phyloP scores from a whole-genome alignment of 2,113 vertebrate genomes.

The Pelecanoides urinatrix region DNA sequence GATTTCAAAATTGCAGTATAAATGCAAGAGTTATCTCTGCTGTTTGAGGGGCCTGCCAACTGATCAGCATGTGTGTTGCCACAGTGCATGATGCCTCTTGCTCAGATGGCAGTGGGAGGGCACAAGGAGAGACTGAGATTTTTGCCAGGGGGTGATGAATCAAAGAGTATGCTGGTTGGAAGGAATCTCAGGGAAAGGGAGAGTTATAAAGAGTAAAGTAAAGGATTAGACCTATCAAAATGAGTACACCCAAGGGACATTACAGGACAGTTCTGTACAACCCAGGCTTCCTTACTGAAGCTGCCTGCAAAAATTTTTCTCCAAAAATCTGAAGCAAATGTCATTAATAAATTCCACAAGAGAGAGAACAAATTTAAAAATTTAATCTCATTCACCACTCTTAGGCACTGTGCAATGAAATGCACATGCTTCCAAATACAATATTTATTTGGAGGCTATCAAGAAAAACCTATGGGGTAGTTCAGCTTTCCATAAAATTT shows the following conservation, averaged over 20 bases:
- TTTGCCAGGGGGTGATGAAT: background rate
- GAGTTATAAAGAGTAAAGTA: background rate
- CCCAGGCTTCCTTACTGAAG: background rate
- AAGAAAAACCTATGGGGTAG: background rate
- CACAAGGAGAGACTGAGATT: background rate
- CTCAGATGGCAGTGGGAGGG: background rate
- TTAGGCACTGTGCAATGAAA: background rate
- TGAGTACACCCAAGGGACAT: background rate
- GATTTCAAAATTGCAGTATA: background rate
- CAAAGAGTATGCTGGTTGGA: background rate
- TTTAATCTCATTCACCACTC: background rate
- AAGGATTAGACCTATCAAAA: background rate
- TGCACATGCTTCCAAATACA: background rate
- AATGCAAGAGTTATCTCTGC: background rate
- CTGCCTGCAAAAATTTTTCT: background rate
- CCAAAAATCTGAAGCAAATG: background rate
- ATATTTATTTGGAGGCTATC: background rate
- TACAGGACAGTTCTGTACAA: background rate
- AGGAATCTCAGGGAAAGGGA: background rate
- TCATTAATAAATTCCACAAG: background rate
- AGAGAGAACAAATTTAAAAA: background rate
- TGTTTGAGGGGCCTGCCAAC: background rate
- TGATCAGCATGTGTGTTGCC: background rate
- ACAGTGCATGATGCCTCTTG: background rate
- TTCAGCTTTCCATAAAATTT: background rate